Percentiles rank a stretch among this genome's conserved stretches.
Conservation (phyloP, 2,888 invertebrate genomes). For the Cerceris ruficornis region DNA sequence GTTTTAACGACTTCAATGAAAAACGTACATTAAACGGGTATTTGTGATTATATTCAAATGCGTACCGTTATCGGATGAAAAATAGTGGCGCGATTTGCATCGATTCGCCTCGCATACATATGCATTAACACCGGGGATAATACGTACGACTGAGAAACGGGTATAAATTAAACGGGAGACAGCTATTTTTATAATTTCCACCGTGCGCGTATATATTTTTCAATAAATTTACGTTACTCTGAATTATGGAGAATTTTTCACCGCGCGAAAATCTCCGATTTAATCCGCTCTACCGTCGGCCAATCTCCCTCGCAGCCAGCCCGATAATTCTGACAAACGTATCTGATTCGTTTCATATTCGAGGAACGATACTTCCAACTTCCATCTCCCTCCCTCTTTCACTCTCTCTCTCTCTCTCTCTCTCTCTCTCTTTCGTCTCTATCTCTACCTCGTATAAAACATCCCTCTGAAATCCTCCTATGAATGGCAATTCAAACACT, state of each 20-base stretch:
- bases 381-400: not conserved
- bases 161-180: not conserved
- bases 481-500: not conserved
- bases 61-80: not conserved
- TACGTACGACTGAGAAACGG: not conserved
- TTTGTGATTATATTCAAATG: not conserved
- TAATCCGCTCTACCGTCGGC: not conserved
- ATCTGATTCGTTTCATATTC: not conserved
- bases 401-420: not conserved
- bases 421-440: not conserved
- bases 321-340: not conserved
- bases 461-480: not conserved
- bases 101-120: not conserved
- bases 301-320: not conserved
- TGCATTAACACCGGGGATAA: not conserved
- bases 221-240: not conserved
- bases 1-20: not conserved
- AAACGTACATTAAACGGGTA: not conserved
- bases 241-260: not conserved
- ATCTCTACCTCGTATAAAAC: not conserved
- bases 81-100: constrained; percentile 6
- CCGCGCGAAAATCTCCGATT: not conserved
- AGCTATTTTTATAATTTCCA: not conserved
- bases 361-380: not conserved
- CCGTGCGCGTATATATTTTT: not conserved